phyloP scores from a whole-genome alignment of 2,888 invertebrate species.

The Heptascelio sp. region DNA sequence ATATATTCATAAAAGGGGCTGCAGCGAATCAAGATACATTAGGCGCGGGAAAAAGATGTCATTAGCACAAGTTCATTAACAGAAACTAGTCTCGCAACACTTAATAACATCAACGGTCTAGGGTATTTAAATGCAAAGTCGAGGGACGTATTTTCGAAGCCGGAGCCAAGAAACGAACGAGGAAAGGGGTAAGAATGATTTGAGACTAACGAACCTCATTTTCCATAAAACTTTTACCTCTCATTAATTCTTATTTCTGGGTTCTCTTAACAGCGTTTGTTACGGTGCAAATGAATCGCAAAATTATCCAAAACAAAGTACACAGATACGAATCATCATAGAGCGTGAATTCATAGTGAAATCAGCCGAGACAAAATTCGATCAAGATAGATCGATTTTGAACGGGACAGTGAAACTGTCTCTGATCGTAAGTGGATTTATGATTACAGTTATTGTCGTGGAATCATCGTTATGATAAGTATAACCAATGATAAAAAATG shows the following conservation, averaged over 20 bases:
- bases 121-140: slow-evolving; percentile 28
- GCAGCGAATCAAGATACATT: slow-evolving; percentile 60
- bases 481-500: no score
- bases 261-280: slow-evolving; percentile 8
- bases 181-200: background rate
- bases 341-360: no score
- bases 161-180: background rate
- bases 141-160: background rate
- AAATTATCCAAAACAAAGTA: slow-evolving; percentile 6
- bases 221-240: slow-evolving; percentile 38
- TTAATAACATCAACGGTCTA: slow-evolving; percentile 76
- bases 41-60: slow-evolving; percentile 77
- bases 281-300: background rate
- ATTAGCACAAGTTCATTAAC: slow-evolving; percentile 82
- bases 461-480: no score
- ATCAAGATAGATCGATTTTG: no score
- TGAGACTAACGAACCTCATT: slow-evolving; percentile 43
- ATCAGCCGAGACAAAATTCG: no score
- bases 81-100: slow-evolving; percentile 81
- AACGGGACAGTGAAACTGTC: no score
- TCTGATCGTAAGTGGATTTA: no score
- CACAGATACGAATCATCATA: no score
- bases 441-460: no score
- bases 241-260: slow-evolving; percentile 43
- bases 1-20: slow-evolving; percentile 17